Evolutionary conservation across 2,113 vertebrate species (phyloP), one percentile per base, ranked within the genome.

Genomic region (Azemiops feae): DNA sequence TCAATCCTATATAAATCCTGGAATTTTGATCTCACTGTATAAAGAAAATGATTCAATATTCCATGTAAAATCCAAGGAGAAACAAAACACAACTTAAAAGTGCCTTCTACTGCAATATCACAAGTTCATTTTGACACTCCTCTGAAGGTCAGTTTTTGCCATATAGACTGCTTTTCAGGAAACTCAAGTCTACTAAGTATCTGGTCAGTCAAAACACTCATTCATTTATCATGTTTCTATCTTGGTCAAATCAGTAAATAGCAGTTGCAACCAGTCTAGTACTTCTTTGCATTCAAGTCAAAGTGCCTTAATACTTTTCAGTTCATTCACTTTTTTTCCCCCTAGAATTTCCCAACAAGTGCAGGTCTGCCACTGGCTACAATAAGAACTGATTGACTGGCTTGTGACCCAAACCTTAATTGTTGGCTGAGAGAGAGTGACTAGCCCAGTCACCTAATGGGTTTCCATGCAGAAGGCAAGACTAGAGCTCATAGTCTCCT

Each of bases 241-340:
- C 34, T 22, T 43, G 34, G 18, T 81, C 74, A 81, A 43, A 39
- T 81, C 74, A 43, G 6, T 18, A 39, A 81, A 81, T 9, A 74
- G 34, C 34, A 39, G 7, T 43, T 20, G 34, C 50, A 34, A 5
- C 11, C 43, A 27, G 45, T 39, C 85, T 64, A 52, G 23, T 50
- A 53, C 22, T 53, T 54, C 14, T 69, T 52, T 88, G 91, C 9
- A 92, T 14, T 27, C 22, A 69, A 54, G 8, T 64, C 4, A 53
- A 54, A 45, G 85, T n/a, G n/a, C 45, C 55, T 91, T 12, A 52
- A 64, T 93, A 30, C 23, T 91, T 96, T 74, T 14, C 54, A 89
- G 23, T 81, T 81, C 43, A 58, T 60, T 93, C 85, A 91, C 64
- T 34, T 16, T 69, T 69, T 64, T 69, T 69, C 16, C 12, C 64